Conservation (phyloP, 2,888 invertebrate species). For the Drosophila parthenogenetica region DNA sequence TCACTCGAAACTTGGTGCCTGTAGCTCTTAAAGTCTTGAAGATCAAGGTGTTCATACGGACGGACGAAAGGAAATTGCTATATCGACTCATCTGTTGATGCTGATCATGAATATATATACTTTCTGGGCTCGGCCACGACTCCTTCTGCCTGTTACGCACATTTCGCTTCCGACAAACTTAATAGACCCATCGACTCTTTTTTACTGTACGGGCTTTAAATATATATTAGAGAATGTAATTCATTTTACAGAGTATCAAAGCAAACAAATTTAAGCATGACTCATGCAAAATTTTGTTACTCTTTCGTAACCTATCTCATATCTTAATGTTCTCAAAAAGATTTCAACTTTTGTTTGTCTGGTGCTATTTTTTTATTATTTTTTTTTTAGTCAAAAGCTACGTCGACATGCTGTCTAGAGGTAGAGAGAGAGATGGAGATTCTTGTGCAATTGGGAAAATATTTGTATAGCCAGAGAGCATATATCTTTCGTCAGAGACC, state of each 20-base stretch:
- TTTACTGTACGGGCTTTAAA: no score
- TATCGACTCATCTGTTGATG: no score
- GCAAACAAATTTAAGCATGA: constrained; percentile 3
- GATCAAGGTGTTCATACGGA: no score
- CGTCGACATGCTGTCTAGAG: constrained; percentile 34
- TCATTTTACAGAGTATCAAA: background rate
- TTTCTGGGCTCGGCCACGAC: no score
- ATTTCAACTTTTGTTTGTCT: constrained; percentile 1
- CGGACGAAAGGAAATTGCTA: no score
- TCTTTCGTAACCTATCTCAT: constrained; percentile 21
- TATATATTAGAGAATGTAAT: no score
- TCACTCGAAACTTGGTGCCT: no score
- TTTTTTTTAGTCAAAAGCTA: constrained; percentile 4
- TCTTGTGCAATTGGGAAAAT: constrained; percentile 31
- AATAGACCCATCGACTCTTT: no score
- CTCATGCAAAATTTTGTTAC: constrained; percentile 6
- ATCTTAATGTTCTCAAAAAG: constrained; percentile 6
- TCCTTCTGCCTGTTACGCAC: no score
- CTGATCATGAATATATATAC: no score
- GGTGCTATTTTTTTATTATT: background rate
- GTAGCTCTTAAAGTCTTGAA: no score
- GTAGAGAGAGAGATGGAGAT: background rate
- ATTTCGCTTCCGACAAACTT: no score
- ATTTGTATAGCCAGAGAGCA: constrained; percentile 15
- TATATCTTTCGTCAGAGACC: constrained; percentile 44